A percentile compares a stretch with the other conserved stretches of the same genome.
phyloP scores from a whole-genome alignment of 2,797 vertebrate genomes.

The Microctenopoma lineatum region DNA sequence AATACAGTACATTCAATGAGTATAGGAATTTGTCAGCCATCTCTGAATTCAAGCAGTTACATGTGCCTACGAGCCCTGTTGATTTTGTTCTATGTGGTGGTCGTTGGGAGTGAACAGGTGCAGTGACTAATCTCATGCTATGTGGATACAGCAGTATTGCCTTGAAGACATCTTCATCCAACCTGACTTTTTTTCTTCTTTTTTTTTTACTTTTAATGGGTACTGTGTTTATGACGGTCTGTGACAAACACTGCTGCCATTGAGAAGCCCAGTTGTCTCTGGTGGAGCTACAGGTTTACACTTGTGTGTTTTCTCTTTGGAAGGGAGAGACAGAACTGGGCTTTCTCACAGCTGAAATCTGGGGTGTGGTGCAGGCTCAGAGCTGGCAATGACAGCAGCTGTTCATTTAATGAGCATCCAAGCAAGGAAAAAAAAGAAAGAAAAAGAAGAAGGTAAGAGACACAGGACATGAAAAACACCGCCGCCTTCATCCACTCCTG shows the following conservation, averaged over 20 bases:
- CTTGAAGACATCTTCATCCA: constrained; percentile 58
- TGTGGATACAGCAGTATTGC: constrained; percentile 77
- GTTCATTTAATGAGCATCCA: constrained; percentile 59
- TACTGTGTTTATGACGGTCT: constrained; percentile 26
- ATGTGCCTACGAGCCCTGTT: constrained; percentile 84
- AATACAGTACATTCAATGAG: constrained; percentile 99
- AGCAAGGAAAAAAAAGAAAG: constrained; percentile 6
- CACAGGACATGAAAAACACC: constrained; percentile 50
- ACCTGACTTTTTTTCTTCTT: constrained; percentile 39
- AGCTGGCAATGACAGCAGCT: constrained; percentile 64
- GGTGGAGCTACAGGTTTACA: constrained; percentile 61
- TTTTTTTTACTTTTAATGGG: constrained; percentile 9
- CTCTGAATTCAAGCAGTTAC: constrained; percentile 85
- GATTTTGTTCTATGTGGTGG: constrained; percentile 82
- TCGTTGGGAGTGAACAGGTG: constrained; percentile 77
- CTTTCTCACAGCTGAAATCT: constrained; percentile 69
- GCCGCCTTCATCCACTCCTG: constrained; percentile 65
- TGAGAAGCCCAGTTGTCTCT: constrained; percentile 53
- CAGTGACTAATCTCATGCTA: constrained; percentile 84
- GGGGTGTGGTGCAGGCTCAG: constrained; percentile 55
- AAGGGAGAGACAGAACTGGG: constrained; percentile 72
- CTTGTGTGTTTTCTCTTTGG: constrained; percentile 70
- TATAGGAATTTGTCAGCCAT: constrained; percentile 95
- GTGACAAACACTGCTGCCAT: constrained; percentile 38
- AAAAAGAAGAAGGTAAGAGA: constrained; percentile 28